Evolutionary conservation across 2,113 vertebrate genomes (phyloP).

Genomic region (Ptyas mucosa): DNA sequence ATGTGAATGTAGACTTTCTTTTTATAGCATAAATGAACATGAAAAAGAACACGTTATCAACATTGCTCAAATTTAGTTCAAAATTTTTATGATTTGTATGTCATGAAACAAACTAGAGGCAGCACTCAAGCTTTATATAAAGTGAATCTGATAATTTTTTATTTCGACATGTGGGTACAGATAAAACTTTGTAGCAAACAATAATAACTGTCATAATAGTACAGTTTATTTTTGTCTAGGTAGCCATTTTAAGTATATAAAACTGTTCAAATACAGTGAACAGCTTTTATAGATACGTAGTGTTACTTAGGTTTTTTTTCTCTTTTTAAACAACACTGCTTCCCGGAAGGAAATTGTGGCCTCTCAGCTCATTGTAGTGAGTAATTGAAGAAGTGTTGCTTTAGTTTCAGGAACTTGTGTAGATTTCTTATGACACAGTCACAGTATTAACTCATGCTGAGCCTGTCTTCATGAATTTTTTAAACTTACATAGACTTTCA

Average conservation of each 20-base stretch:
- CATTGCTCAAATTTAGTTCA: background rate
- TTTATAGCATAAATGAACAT: conserved; percentile 43
- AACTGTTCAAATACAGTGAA: conserved; percentile 25
- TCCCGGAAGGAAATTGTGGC: conserved; percentile 84
- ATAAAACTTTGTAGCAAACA: background rate
- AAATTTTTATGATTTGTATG: background rate
- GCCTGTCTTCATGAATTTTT: conserved; percentile 74
- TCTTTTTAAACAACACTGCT: conserved; percentile 57
- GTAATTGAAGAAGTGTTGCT: conserved; percentile 31
- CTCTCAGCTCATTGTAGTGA: conserved; percentile 58
- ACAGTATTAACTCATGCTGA: conserved; percentile 31
- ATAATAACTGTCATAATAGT: background rate
- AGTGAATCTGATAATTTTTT: background rate
- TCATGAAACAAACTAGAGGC: background rate
- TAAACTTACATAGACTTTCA: conserved; percentile 78
- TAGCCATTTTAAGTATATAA: conserved; percentile 20
- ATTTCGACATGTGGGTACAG: background rate
- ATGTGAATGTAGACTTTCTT: conserved; percentile 51
- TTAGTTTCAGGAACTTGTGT: background rate
- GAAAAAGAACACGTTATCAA: conserved; percentile 7
- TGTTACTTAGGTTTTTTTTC: conserved; percentile 58
- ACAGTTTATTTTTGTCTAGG: background rate
- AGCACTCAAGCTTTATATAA: background rate
- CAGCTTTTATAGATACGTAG: conserved; percentile 43
- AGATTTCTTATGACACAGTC: background rate